These are phyloP conservation scores for Venturia canescens DNA, from an alignment of 1,140 invertebrate species.

Conservation along the genomic window DNA sequence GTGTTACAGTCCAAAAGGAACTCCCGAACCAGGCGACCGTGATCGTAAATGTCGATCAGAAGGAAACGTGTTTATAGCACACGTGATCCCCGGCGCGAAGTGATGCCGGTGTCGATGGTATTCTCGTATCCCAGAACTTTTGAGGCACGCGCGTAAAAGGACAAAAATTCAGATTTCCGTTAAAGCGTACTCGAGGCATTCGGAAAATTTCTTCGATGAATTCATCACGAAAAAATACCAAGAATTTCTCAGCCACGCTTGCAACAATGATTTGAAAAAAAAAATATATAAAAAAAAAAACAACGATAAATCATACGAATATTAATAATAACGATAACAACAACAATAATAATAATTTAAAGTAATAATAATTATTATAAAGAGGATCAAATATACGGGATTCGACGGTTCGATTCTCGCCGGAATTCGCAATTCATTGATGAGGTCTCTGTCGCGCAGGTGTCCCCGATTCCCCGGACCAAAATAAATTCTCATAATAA, in stretches of 20 bases:
- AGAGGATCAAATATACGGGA: not conserved
- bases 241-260: constrained; percentile 20
- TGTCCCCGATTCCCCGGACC: constrained; percentile 23
- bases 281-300: too few relatives aligned
- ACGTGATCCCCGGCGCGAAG: constrained; percentile 60
- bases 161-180: not conserved
- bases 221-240: not conserved
- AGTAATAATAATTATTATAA: too few relatives aligned
- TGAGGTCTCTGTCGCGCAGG: constrained; percentile 28
- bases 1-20: constrained; percentile 69
- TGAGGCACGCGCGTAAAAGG: constrained; percentile 34
- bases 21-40: constrained; percentile 66
- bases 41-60: constrained; percentile 70
- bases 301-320: not conserved
- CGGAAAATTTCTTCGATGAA: constrained; percentile 31
- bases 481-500: constrained; percentile 8
- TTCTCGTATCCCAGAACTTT: constrained; percentile 49
- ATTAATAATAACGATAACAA: not conserved
- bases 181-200: constrained; percentile 27
- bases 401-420: not conserved
- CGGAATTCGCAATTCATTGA: not conserved
- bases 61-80: constrained; percentile 74
- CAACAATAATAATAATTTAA: too few relatives aligned
- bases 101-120: constrained; percentile 56
- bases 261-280: constrained; percentile 9